Evolutionary conservation across 2,888 invertebrate species (phyloP).

Genomic region (Cataglyphis rosenhaueri): DNA sequence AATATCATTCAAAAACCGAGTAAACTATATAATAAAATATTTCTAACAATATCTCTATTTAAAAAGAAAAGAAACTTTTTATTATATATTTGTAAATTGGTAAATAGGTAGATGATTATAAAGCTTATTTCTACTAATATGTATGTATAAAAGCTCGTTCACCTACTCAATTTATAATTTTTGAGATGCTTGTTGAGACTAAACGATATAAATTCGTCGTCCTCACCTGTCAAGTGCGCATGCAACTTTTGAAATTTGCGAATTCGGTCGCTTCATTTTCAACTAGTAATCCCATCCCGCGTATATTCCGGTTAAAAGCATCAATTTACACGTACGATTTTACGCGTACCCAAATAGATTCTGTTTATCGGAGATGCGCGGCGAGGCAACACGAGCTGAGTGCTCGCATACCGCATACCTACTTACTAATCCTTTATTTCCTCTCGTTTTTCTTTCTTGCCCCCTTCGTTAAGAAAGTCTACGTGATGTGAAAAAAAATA

Average conservation of each 20-base stretch:
- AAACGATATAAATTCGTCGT: slow-evolving; percentile 14
- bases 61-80: not conserved
- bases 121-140: not conserved
- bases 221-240: not conserved
- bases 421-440: slow-evolving; percentile 36
- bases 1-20: not conserved
- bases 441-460: not conserved
- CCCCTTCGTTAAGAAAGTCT: not conserved
- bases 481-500: not conserved
- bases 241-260: slow-evolving; percentile 27
- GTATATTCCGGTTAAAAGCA: not conserved
- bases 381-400: slow-evolving; percentile 26
- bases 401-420: not conserved
- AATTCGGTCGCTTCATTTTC: slow-evolving; percentile 21
- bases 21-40: not conserved
- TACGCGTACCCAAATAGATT: slow-evolving; percentile 27
- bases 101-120: not conserved
- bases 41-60: not conserved
- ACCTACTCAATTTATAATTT: not conserved
- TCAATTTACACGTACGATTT: slow-evolving; percentile 49
- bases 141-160: not conserved
- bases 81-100: not conserved
- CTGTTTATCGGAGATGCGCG: slow-evolving; percentile 25
- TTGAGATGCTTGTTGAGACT: slow-evolving; percentile 11
- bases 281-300: slow-evolving; percentile 42